phyloP scores from a whole-genome alignment of 2,797 vertebrate species.

The Thripadectes ignobilis region DNA sequence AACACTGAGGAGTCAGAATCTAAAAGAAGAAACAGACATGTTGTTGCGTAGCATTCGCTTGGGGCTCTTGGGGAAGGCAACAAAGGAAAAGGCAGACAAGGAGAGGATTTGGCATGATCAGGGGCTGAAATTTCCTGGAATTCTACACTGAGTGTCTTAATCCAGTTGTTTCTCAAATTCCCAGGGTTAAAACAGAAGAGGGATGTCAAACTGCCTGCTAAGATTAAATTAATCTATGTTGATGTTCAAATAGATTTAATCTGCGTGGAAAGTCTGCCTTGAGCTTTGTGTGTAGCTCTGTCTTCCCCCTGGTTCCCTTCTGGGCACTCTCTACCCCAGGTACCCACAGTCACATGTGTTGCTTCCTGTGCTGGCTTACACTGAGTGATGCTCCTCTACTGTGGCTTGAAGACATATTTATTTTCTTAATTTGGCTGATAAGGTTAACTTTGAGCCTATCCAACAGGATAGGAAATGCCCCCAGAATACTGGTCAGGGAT shows the following conservation, averaged over 20 bases:
- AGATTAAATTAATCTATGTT: neutral
- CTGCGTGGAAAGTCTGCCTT: neutral
- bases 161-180: neutral
- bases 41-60: neutral
- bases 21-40: rapidly evolving
- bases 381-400: neutral
- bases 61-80: neutral
- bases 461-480: neutral
- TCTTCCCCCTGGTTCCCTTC: neutral
- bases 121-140: neutral
- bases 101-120: neutral
- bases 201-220: neutral
- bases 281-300: neutral
- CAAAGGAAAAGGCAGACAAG: neutral
- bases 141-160: neutral
- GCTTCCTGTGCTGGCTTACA: neutral
- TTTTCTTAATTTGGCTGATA: neutral
- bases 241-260: neutral
- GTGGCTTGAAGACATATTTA: neutral
- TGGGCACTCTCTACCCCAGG: rapidly evolving
- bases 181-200: neutral
- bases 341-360: rapidly evolving
- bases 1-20: neutral
- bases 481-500: neutral
- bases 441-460: neutral